Evolutionary conservation across 2,113 vertebrate genomes (phyloP).

Genomic region (Microtus montanus): DNA sequence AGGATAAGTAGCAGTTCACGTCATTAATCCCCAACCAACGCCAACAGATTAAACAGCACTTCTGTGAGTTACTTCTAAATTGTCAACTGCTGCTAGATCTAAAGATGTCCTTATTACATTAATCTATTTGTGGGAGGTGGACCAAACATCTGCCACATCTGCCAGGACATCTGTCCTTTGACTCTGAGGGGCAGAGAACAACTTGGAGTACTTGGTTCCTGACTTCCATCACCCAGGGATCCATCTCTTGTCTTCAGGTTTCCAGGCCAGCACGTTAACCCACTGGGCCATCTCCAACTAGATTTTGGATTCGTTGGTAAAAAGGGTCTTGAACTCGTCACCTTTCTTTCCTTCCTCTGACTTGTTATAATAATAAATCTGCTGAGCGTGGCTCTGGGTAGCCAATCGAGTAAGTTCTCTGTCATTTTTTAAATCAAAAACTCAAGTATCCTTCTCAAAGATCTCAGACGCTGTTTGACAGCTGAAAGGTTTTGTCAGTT

Average conservation of each 20-base stretch:
- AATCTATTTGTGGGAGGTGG: neutral
- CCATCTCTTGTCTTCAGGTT: neutral
- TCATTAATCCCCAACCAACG: neutral
- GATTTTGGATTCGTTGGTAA: neutral
- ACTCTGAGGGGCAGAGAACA: neutral
- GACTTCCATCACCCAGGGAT: neutral
- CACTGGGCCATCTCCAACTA: neutral
- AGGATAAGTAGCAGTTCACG: neutral
- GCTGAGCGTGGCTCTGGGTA: fast-evolving
- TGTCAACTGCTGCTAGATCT: neutral
- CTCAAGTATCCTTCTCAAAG: too few species aligned
- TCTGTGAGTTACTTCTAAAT: neutral
- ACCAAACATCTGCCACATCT: neutral
- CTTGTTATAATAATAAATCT: too few species aligned
- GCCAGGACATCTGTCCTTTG: neutral
- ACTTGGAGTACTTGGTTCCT: too few species aligned
- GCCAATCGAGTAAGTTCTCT: too few species aligned
- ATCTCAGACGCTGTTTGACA: too few species aligned
- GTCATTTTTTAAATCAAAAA: too few species aligned
- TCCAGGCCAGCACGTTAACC: neutral
- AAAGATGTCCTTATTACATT: neutral
- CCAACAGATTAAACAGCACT: neutral
- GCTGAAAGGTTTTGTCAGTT: too few species aligned
- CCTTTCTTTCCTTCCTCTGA: neutral
- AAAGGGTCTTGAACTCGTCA: neutral